Base-by-base conservation (phyloP, 2,113 vertebrate species). In the Cichladusa arquata region DNA sequence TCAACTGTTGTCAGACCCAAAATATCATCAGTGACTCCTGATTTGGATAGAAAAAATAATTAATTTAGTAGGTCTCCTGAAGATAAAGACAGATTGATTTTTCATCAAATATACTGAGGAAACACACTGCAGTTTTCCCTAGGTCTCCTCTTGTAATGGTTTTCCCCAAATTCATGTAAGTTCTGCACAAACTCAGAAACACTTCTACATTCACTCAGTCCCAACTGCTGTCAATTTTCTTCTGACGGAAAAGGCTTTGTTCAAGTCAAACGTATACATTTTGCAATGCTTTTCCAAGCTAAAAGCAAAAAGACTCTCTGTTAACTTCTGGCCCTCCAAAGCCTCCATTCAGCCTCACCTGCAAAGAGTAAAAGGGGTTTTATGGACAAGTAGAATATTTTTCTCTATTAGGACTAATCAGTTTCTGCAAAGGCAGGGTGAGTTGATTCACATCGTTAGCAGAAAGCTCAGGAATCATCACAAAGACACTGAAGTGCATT, bases 131-230 rank as follows among this genome's bases (percentile, higher is more conserved):
- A 45, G 14, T 4, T 77, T 33, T 61, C 15, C 25, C 36, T 2
- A 48, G 10, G 18, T 60, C 40, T 71, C 28, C 40, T 51, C 54
- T 53, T 17, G 23, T 5, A 51, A 0, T 0, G 3, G 0, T 40
- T 53, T 26, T 4, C 15, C 36, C 13, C 5, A 44, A 33, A 91
- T 44, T 38, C 23, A 23, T 23, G 0, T 12, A 18, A 54, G 12
- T 25, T 61, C 67, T 73, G 26, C 24, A n/a, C 29, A 44, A 77
- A 76, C 29, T 54, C 38, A 38, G 25, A 67, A 45, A 65, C 3
- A 4, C 1, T 11, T 8, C 40, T 40, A 22, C 26, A 20, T 73
- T 34, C 31, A 40, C 29, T 29, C 10, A 33, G 23, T 53, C 36
- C 28, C 64, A 48, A 25, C 28, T 12, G 60, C 56, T 54, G n/a